These are phyloP conservation scores for Graptemys geographica DNA, from an alignment of 2,797 vertebrate species.

Conservation along the genomic window DNA sequence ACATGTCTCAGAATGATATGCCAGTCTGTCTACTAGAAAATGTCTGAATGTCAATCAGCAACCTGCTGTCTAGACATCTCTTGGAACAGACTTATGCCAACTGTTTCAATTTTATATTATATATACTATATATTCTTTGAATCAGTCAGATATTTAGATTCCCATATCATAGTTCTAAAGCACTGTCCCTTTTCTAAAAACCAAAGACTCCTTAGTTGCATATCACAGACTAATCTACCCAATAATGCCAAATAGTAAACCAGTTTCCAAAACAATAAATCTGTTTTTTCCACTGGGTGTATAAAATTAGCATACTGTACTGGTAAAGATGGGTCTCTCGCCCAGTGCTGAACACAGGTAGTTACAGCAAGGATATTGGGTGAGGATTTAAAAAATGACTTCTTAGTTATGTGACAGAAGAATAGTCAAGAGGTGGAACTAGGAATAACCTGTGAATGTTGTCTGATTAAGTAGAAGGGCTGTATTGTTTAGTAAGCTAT, in stretches of 20 bases:
- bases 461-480: background rate
- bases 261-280: background rate
- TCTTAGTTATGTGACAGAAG: background rate
- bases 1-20: background rate
- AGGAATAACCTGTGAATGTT: background rate
- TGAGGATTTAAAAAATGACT: background rate
- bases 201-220: background rate
- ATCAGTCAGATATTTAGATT: background rate
- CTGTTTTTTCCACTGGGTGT: background rate
- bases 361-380: background rate
- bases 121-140: background rate
- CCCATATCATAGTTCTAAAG: background rate
- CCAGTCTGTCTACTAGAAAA: background rate
- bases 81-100: background rate
- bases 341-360: background rate
- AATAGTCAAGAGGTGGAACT: background rate
- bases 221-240: background rate
- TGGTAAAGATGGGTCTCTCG: background rate
- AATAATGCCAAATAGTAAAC: background rate
- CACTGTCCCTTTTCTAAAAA: background rate
- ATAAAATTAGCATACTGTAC: background rate
- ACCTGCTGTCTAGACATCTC: background rate
- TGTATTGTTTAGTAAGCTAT: slow-evolving; percentile 13
- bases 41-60: background rate
- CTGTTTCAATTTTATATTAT: background rate